Base-by-base conservation (phyloP, 2,888 invertebrate genomes). In the Lasioglossum leucozonium region DNA sequence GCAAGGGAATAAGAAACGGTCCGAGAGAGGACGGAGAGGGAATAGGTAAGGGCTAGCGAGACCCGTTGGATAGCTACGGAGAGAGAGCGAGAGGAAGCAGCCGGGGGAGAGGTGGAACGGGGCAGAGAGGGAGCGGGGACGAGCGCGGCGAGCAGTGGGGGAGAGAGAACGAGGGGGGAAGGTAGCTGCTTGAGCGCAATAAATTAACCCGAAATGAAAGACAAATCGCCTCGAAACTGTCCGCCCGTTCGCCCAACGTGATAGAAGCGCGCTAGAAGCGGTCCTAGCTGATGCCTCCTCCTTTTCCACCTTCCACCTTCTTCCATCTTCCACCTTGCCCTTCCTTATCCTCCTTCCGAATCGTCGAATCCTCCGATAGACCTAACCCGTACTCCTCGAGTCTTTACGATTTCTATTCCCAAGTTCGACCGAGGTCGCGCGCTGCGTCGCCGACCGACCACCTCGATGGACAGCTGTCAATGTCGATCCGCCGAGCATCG, bases 191-290 rank as follows among this genome's bases (percentile, higher is more conserved):
- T 89, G 93, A 90, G 93, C 91, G 94, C 94, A 93, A 95, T 95
- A 95, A 95, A 95, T 95, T 95, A 94, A 94, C 94, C 93, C 94
- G 94, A 95, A 95, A 95, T 95, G 95, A 95, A 95, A 95, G 95
- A 95, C 95, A 94, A 95, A 95, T 95, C 94, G 94, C 95, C 92
- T 92, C 92, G 89, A 92, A 95, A 93, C 94, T 95, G 95, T 95
- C 95, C 95, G 95, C 95, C 95, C 95, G 95, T 93, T 94, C 93
- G 93, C 93, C 87, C 93, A 92, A 92, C 93, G 94, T 94, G 95
- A 95, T 94, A 95, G 95, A 95, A 94, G 94, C 90, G 90, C 93
- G 91, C 62, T 62, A 62, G 62, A 62, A 62, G 30, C 93, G 91
- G 93, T 91, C 93, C 92, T 91, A 92, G 92, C 93, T 93, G 93